Base-by-base conservation (phyloP, 1,140 invertebrate species). In the Yoshiicerus persimilis region DNA sequence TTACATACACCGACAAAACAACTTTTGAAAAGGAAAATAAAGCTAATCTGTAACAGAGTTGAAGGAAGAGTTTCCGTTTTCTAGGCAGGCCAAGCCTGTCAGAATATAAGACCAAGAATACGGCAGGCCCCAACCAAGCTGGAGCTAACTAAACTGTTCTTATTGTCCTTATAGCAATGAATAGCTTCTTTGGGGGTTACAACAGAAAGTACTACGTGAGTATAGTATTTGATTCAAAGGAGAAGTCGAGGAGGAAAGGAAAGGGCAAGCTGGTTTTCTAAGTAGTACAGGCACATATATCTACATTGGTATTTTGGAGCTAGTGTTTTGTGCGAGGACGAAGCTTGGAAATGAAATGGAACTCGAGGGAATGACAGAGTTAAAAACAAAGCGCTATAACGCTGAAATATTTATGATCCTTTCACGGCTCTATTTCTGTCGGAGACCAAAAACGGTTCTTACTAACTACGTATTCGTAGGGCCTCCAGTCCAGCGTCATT, bases 331-430 rank as follows among this genome's bases (percentile, higher is more conserved):
- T 36, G 75, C 30, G 75, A 80, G 75, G 75, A 80, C 75, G 34
- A 23, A 80, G 75, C 4, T 27, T 32, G 83, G 39, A 84, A 84
- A 84, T 27, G 41, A 84, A 84, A 84, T 56, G 83, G 83, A 56
- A 47, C 83, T 84, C 83, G 25, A 30, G 83, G 83, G 83, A 84
- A 84, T 84, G 41, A 84, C 38, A 47, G 83, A 84, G 83, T 84
- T 84, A 84, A 84, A 84, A 84, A 84, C 83, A 84, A 84, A 84
- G 83, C 38, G 83, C 38, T 84, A 56, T 84, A 47, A 41, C 41
- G 41, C 39, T 84, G 41, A 84, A 84, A 84, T 84, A 84, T 84
- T 84, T 84, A 84, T 84, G 41, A 47, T 56, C 32, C 83, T 84
- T 56, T 84, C 83, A 84, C 83, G 41, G 38, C 83, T 84, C 38